Evolutionary conservation across 2,113 vertebrate species (phyloP).

Genomic region (Cavia porcellus): DNA sequence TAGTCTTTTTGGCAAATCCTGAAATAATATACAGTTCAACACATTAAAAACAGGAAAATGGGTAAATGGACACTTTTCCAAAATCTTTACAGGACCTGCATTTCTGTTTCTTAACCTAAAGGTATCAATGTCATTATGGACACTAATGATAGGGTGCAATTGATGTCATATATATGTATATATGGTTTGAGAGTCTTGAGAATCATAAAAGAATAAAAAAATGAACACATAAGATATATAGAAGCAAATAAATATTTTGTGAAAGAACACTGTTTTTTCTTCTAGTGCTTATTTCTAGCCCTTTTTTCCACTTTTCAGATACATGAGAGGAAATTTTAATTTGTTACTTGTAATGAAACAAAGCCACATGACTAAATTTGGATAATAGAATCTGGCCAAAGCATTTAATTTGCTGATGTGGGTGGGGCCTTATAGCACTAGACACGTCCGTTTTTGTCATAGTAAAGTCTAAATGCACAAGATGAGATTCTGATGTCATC

Average conservation of each 20-base stretch:
- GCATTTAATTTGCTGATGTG: accelerated
- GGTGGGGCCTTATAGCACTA: accelerated
- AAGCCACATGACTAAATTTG: neutral
- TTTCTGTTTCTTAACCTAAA: neutral
- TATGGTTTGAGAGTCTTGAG: neutral
- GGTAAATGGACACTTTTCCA: neutral
- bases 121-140: neutral
- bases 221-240: neutral
- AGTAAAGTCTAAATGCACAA: neutral
- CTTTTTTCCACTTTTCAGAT: neutral
- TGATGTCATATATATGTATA: neutral
- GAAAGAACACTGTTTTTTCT: neutral
- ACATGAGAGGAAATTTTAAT: neutral
- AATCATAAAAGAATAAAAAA: neutral
- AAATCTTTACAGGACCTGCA: neutral
- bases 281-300: no score
- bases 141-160: neutral
- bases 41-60: neutral
- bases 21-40: neutral
- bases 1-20: neutral
- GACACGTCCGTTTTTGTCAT: accelerated
- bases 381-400: neutral
- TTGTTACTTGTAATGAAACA: neutral
- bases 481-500: neutral
- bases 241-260: neutral